These are phyloP conservation scores for Drosophila hydei DNA, from an alignment of 1,140 invertebrate species.

Conservation along the genomic window DNA sequence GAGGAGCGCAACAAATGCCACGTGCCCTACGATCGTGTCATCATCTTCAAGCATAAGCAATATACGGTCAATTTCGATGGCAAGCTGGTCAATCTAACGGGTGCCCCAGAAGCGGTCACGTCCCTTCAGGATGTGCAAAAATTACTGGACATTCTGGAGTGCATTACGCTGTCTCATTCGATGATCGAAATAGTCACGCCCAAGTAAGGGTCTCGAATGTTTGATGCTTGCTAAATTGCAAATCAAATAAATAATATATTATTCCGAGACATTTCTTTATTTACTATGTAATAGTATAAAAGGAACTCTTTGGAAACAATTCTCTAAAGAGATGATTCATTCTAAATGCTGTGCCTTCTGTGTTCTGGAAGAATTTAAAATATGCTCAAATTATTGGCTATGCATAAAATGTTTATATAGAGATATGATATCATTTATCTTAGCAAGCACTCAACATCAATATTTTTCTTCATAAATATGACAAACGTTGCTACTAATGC, in stretches of 20 bases:
- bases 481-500: too few relatives aligned
- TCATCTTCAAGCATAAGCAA: slow-evolving; percentile 76
- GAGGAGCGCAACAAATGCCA: slow-evolving; percentile 40
- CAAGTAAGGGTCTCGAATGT: slow-evolving; percentile 36
- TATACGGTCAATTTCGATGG: slow-evolving; percentile 76
- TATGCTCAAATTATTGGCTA: too few relatives aligned
- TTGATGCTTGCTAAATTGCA: too few relatives aligned
- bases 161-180: slow-evolving; percentile 48
- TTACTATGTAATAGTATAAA: background rate
- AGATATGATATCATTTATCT: too few relatives aligned
- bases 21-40: slow-evolving; percentile 71
- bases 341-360: too few relatives aligned
- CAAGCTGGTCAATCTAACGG: slow-evolving; percentile 73
- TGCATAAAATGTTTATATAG: too few relatives aligned
- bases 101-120: slow-evolving; percentile 63
- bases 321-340: too few relatives aligned
- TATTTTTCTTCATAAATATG: too few relatives aligned
- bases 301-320: too few relatives aligned
- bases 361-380: too few relatives aligned
- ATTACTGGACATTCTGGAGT: slow-evolving; percentile 72
- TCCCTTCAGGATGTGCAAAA: slow-evolving; percentile 64
- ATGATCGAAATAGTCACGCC: slow-evolving; percentile 60
- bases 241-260: background rate
- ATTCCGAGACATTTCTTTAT: background rate
- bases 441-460: too few relatives aligned